Evolutionary conservation across 2,113 vertebrate species (phyloP).

Genomic region (Phoenicopterus ruber): DNA sequence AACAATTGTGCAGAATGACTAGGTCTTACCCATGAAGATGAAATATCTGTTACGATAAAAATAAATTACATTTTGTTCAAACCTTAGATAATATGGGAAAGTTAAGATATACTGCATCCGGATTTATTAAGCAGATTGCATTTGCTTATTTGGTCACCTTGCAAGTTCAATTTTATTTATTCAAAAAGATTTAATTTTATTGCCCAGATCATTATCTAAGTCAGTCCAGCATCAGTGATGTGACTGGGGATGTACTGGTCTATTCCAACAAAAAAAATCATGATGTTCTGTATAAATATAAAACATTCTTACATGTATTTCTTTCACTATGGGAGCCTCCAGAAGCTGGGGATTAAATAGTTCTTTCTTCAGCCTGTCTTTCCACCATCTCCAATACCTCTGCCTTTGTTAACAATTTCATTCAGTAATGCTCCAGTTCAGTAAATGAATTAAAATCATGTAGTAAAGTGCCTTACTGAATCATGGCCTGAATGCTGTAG

Average conservation of each 20-base stretch:
- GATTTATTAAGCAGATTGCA: not conserved
- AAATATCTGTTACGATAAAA: not conserved
- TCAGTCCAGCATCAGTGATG: not conserved
- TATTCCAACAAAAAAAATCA: not conserved
- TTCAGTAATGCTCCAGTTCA: not conserved
- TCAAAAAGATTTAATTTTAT: not conserved
- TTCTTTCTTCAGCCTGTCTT: not conserved
- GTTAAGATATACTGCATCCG: not conserved
- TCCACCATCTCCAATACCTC: not conserved
- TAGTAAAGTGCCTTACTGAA: conserved; percentile 13
- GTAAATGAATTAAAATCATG: conserved; percentile 28
- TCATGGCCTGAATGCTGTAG: not conserved
- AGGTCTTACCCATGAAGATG: not conserved
- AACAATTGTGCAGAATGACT: not conserved
- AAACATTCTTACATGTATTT: not conserved
- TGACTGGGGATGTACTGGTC: not conserved
- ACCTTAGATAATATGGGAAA: not conserved
- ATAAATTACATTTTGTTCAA: not conserved
- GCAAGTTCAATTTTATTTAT: not conserved
- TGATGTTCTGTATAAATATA: not conserved
- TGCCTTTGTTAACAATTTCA: conserved; percentile 13
- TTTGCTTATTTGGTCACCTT: not conserved
- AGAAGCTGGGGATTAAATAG: not conserved
- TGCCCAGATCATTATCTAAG: not conserved
- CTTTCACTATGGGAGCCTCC: not conserved